phyloP scores from a whole-genome alignment of 2,888 invertebrate genomes.

The Trissolcus brochymenae region DNA sequence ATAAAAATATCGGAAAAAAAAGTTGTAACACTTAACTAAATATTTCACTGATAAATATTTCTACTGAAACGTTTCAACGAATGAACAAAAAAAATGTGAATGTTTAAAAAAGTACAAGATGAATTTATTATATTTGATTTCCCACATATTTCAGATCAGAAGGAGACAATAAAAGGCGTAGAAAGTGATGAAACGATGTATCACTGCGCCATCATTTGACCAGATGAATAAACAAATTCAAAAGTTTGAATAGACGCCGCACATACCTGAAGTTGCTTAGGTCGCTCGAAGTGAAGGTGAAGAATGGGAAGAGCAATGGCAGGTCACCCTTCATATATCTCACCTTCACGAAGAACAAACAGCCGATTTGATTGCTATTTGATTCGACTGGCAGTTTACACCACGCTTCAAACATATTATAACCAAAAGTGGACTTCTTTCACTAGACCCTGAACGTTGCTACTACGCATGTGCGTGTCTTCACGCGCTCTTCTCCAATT shows the following conservation, averaged over 20 bases:
- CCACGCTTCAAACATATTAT: neutral
- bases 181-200: slow-evolving; percentile 18
- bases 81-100: no score
- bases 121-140: neutral
- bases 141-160: slow-evolving; percentile 4
- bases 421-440: neutral
- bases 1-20: no score
- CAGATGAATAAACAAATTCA: slow-evolving; percentile 20
- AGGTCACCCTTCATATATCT: no score
- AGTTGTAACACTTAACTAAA: no score
- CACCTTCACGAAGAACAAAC: no score
- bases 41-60: no score
- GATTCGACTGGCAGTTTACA: neutral
- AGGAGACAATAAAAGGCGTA: slow-evolving; percentile 9
- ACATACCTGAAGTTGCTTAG: slow-evolving; percentile 24
- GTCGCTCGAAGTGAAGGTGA: slow-evolving; percentile 1
- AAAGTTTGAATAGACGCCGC: slow-evolving; percentile 3
- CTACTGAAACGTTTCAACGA: no score
- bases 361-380: no score
- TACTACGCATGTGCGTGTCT: no score
- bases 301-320: slow-evolving; percentile 1
- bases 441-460: neutral
- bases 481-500: no score
- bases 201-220: slow-evolving; percentile 26
- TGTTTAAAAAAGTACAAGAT: no score